A percentile compares a stretch with the other conserved stretches of the same genome.
Evolutionary conservation across 2,797 vertebrate genomes (phyloP).

Genomic region (Chaenodraco wilsoni): DNA sequence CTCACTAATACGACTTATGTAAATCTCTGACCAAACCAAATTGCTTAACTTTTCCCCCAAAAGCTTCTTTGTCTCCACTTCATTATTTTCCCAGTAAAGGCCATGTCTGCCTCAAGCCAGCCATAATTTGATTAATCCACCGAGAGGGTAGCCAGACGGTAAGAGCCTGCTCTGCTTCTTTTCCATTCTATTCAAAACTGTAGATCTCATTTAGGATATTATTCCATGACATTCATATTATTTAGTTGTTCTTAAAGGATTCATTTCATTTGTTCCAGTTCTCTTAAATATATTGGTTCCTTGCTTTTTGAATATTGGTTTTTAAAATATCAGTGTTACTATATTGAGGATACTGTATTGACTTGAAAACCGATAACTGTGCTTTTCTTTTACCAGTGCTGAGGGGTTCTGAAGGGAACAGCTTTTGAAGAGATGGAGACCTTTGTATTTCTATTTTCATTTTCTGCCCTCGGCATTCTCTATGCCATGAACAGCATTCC

Average conservation of each 20-base stretch:
- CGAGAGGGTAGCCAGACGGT: conserved; percentile 70
- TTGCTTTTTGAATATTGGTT: conserved; percentile 1
- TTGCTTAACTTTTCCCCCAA: conserved; percentile 72
- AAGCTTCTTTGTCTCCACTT: conserved; percentile 80
- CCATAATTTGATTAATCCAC: conserved; percentile 73
- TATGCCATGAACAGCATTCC: conserved; percentile 83
- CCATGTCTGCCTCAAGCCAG: conserved; percentile 56
- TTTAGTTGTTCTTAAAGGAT: conserved; percentile 7
- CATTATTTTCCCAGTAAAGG: conserved; percentile 69
- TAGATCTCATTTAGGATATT: conserved; percentile 12
- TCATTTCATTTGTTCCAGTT: not conserved
- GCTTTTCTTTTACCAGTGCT: conserved; percentile 15
- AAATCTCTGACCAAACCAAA: conserved; percentile 80
- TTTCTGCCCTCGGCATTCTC: conserved; percentile 86
- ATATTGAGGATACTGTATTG: not conserved
- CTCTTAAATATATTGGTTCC: not conserved
- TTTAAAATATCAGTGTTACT: not conserved
- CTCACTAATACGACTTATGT: conserved; percentile 78
- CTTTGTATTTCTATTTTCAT: conserved; percentile 84
- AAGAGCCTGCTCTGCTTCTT: conserved; percentile 62
- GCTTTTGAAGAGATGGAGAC: conserved; percentile 73
- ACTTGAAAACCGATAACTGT: not conserved
- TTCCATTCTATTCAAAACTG: conserved; percentile 13
- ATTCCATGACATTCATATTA: conserved; percentile 13
- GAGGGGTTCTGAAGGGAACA: conserved; percentile 34